Evolutionary conservation across 2,113 vertebrate genomes (phyloP).

Genomic region (Alethe diademata): DNA sequence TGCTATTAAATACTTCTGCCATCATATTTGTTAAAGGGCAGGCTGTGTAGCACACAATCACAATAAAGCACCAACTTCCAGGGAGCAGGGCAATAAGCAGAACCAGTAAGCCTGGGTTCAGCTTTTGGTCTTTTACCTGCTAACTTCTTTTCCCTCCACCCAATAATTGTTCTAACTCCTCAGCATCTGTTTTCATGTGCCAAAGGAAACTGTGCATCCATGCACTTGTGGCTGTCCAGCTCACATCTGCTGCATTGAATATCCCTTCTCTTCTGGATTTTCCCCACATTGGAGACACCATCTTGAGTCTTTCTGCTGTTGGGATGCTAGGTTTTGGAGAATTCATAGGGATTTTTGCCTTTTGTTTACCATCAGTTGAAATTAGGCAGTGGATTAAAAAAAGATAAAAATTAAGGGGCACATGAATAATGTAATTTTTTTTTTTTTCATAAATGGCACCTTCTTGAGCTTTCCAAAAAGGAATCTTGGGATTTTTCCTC

Average conservation of each 20-base stretch:
- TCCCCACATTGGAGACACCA: background rate
- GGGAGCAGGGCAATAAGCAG: background rate
- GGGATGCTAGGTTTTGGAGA: background rate
- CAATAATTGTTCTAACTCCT: background rate
- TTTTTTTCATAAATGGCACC: background rate
- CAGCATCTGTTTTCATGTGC: background rate
- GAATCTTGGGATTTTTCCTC: background rate
- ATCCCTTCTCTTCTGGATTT: background rate
- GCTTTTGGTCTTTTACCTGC: background rate
- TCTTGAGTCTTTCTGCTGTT: background rate
- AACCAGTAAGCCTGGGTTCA: background rate
- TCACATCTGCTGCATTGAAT: background rate
- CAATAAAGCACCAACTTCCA: background rate
- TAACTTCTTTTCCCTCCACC: background rate
- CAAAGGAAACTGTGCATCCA: rapidly evolving
- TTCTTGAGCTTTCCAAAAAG: background rate
- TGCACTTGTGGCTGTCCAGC: background rate
- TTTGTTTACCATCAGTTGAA: background rate
- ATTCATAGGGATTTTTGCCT: background rate
- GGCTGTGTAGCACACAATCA: background rate
- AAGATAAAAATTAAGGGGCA: background rate
- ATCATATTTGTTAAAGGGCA: background rate
- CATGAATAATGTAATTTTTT: background rate
- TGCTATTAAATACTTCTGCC: background rate
- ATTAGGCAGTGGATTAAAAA: background rate